Evolutionary conservation across 1,140 invertebrate genomes (phyloP), one percentile per base, ranked within the genome.

Genomic region (Saccostrea glomerata): DNA sequence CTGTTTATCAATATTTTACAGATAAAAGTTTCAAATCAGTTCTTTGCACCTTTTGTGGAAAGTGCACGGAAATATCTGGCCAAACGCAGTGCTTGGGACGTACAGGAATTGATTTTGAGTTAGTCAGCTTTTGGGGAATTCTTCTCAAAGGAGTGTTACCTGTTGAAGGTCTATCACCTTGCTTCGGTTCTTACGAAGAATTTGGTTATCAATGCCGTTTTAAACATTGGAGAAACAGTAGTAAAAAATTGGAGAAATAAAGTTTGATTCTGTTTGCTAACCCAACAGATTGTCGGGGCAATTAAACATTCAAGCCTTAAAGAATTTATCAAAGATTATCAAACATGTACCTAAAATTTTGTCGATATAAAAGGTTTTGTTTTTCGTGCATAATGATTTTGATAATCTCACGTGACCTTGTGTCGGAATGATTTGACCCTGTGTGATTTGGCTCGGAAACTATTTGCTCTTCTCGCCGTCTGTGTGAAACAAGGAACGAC

Each of bases 1-100:
- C 25, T 77, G 70, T 77, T 77, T 77, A 77, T 77, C 70, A 77
- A 77, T 77, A 77, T 77, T 77, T 77, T 77, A 77, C 3, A 77
- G 70, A 77, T 77, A 77, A 77, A 77, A 77, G 70, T 77, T 12
- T 15, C 70, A 77, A 77, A 25, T 77, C 70, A 4, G 70, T 25
- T 77, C 70, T 77, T 77, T 30, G 70, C 70, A 77, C 70, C 70
- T 77, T 77, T 77, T 77, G 70, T 30, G 25, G 70, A 77, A 77
- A 77, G 25, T 36, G 25, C 13, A 77, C 30, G 70, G 30, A 77
- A 25, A 77, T 77, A 36, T 36, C 25, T 77, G 30, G 70, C 70
- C 70, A 77, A 77, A 77, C 70, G 30, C 70, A 25, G 20, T 77
- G 25, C 30, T 6, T 77, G 9, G 70, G 70, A 77, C 70, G 25